A percentile compares a stretch with the other conserved stretches of the same genome.
Evolutionary conservation across 2,888 invertebrate species (phyloP).

Genomic region (Euzophera pinguis): DNA sequence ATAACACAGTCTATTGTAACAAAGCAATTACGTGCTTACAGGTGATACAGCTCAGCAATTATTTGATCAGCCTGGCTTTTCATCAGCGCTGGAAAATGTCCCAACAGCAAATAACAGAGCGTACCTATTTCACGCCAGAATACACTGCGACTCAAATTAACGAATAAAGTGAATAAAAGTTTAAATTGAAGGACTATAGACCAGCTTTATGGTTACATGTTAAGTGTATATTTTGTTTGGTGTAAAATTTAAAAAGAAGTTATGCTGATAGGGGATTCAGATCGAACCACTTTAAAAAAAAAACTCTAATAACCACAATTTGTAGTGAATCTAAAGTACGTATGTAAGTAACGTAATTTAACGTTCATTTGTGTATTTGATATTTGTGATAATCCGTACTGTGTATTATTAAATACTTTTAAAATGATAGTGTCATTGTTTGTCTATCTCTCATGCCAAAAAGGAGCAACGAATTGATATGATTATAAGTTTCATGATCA

Average conservation of each 20-base stretch:
- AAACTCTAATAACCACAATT: too few species aligned
- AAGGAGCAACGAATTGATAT: too few species aligned
- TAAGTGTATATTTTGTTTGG: neutral
- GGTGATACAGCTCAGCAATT: neutral
- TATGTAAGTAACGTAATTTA: too few species aligned
- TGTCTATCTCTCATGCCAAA: too few species aligned
- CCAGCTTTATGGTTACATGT: neutral
- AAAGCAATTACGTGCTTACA: neutral
- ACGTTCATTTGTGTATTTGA: too few species aligned
- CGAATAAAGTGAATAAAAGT: conserved; percentile 1
- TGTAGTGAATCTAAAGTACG: too few species aligned
- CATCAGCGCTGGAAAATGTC: neutral
- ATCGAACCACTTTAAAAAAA: too few species aligned
- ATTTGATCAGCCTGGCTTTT: neutral
- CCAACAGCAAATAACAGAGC: conserved; percentile 3
- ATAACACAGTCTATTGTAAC: neutral
- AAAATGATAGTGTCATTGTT: too few species aligned
- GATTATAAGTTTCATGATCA: too few species aligned
- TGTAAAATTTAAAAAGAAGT: neutral
- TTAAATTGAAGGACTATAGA: neutral
- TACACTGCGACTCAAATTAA: conserved; percentile 1
- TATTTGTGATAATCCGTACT: too few species aligned
- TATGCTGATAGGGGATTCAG: too few species aligned
- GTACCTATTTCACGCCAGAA: neutral
- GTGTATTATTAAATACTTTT: too few species aligned